These are phyloP conservation scores for Leptosomus discolor DNA, from an alignment of 2,113 vertebrate species.

Conservation along the genomic window DNA sequence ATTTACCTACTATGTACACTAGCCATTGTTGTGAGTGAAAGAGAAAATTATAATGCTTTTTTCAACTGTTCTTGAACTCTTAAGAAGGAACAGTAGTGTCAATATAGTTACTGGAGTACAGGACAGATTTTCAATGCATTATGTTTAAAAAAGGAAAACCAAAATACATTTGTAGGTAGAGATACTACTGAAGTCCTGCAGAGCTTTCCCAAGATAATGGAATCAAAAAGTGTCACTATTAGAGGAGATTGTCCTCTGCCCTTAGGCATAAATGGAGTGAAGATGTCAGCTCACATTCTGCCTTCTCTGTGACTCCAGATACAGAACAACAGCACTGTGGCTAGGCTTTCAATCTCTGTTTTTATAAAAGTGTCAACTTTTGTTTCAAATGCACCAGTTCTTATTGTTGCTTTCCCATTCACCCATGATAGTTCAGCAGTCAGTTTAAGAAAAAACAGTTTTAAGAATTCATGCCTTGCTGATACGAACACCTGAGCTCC, in stretches of 20 bases:
- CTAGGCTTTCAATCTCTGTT: conserved; percentile 14
- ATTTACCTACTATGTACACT: not conserved
- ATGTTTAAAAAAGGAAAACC: not conserved
- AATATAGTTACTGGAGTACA: not conserved
- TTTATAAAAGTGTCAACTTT: conserved; percentile 38
- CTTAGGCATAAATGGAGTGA: not conserved
- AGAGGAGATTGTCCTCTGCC: not conserved
- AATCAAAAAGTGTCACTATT: not conserved
- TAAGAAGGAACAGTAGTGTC: not conserved
- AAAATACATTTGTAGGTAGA: not conserved
- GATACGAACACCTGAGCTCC: conserved; percentile 59
- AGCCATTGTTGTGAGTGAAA: not conserved
- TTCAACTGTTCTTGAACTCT: not conserved
- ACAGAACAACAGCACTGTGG: not conserved
- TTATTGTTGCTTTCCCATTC: conserved; percentile 32
- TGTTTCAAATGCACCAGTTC: conserved; percentile 18
- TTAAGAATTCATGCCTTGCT: conserved; percentile 51
- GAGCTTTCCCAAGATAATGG: not conserved
- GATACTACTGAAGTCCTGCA: not conserved
- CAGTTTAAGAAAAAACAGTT: conserved; percentile 36
- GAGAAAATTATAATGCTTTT: not conserved
- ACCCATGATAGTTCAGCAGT: conserved; percentile 25
- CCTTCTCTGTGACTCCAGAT: not conserved
- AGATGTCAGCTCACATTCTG: conserved; percentile 26
- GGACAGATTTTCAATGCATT: not conserved